Conservation (phyloP, 2,888 invertebrate genomes). For the Agelastica alni region DNA sequence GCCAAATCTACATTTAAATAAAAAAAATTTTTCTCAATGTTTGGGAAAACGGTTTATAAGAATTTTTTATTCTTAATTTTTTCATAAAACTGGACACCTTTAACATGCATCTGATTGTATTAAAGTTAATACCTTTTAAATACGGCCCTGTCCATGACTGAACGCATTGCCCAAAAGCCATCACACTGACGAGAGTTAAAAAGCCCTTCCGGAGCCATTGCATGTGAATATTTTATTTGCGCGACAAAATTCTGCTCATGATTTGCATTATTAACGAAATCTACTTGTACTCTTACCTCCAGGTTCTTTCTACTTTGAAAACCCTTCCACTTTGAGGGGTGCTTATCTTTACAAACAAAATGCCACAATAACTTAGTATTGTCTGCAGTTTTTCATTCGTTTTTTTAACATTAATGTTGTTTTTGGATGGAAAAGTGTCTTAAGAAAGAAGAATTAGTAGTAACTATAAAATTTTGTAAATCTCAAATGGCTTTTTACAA, state of each 20-base stretch:
- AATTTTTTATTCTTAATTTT: too few relatives aligned
- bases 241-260: constrained; percentile 10
- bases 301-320: constrained; percentile 15
- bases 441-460: too few relatives aligned
- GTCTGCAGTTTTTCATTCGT: too few relatives aligned
- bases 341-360: constrained; percentile 17
- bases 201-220: constrained; percentile 1
- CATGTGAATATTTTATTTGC: constrained; percentile 17
- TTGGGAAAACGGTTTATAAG: too few relatives aligned
- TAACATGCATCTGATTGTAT: too few relatives aligned
- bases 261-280: constrained; percentile 22
- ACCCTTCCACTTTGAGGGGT: constrained; percentile 16
- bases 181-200: constrained; percentile 4
- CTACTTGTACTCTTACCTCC: constrained; percentile 10
- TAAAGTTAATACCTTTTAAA: neutral
- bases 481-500: too few relatives aligned
- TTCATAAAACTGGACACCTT: too few relatives aligned
- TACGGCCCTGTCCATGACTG: neutral
- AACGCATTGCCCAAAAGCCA: neutral
- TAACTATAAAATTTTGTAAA: too few relatives aligned
- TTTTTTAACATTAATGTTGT: too few relatives aligned
- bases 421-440: too few relatives aligned
- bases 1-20: too few relatives aligned
- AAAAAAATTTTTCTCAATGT: too few relatives aligned
- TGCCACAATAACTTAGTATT: constrained; percentile 22